Base-by-base conservation (phyloP, 1,140 invertebrate genomes). In the Wasmannia auropunctata region DNA sequence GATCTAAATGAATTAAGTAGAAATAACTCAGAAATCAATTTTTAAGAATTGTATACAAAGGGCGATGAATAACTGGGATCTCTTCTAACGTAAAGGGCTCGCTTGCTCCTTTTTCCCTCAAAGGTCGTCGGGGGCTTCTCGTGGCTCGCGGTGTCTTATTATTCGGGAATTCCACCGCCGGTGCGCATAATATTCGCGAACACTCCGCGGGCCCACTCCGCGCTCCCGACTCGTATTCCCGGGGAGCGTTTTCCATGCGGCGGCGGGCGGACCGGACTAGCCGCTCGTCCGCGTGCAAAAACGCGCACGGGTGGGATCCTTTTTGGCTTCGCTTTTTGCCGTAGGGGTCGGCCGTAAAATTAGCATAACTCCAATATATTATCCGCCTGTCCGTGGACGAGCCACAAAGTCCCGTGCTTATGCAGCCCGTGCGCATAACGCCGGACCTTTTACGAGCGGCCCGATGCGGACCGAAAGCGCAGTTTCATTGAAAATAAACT, bases 331-430 rank as follows among this genome's bases (percentile, higher is more conserved):
- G 88, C 90, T 90, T 91, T 87, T 90, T 86, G 86, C 88, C 91
- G 37, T 58, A 60, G 49, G 84, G 79, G 51, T n/a, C 87, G 75
- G 56, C 88, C 88, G 90, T 92, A 92, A 92, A 93, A 93, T 93
- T 93, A 93, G 91, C 92, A 93, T 93, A 93, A 93, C 91, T 91
- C 69, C 86, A 85, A 92, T 92, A 92, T 92, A 91, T 92, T 92
- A 92, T 93, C 87, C 81, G 31, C 60, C 51, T 65, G 74, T 77
- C 79, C 86, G 77, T 54, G 54, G 37, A 58, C 81, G 54, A 81
- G 77, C 74, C 79, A 62, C 88, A 63, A 84, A 79, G 62, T 88
- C 63, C 58, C n/a, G 37, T 56, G 76, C 58, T 86, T 58, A 70
- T 69, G 58, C 77, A 49, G 25, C 60, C 40, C 74, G 69, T 54